Percentiles rank a stretch among this genome's conserved stretches.
Conservation (phyloP, 2,797 vertebrate species). For the Gadopsis marmoratus region DNA sequence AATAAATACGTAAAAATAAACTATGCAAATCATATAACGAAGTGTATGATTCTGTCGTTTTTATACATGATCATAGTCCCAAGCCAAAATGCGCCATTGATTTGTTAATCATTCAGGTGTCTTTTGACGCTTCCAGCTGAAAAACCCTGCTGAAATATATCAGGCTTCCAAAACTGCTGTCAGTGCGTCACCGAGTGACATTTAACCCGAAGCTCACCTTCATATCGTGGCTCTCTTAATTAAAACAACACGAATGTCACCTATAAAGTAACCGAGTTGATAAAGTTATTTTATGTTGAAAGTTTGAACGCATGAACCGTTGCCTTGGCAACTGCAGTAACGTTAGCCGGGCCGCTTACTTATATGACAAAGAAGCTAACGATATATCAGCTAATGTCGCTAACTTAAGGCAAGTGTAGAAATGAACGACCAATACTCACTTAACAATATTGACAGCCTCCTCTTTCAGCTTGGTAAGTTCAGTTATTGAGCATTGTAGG, state of each 20-base stretch:
- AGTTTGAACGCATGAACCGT: background rate
- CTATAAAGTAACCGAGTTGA: too few species aligned
- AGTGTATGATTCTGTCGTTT: background rate
- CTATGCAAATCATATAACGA: too few species aligned
- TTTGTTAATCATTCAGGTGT: too few species aligned
- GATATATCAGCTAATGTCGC: background rate
- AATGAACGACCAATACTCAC: constrained; percentile 68
- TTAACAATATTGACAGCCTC: constrained; percentile 67
- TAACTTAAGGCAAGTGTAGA: background rate
- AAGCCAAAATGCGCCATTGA: too few species aligned
- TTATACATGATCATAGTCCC: background rate
- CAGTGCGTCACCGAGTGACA: background rate
- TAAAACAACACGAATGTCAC: background rate
- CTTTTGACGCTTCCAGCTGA: too few species aligned
- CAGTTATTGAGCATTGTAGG: background rate
- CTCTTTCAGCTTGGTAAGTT: constrained; percentile 80
- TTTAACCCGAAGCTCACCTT: background rate
- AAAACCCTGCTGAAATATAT: too few species aligned
- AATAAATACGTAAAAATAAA: background rate
- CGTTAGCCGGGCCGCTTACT: too few species aligned
- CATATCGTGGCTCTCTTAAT: too few species aligned
- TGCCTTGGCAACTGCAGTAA: background rate
- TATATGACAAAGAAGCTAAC: background rate
- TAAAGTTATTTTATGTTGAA: background rate
- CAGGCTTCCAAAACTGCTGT: background rate